Evolutionary conservation across 2,888 invertebrate species (phyloP), one percentile per base, ranked within the genome.

Genomic region (Epirrita christyi): DNA sequence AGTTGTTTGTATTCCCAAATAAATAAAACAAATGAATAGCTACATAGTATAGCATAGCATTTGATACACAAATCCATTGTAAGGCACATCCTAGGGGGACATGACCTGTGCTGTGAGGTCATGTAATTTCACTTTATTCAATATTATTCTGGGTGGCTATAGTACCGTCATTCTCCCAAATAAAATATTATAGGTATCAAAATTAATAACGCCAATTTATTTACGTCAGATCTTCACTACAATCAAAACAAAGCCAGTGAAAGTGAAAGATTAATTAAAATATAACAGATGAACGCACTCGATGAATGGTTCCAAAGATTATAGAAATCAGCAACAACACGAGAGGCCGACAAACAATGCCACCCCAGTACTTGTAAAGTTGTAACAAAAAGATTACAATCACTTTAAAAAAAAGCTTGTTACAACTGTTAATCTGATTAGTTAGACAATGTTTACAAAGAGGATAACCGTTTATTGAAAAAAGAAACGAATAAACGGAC

Each of bases 211-310:
- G 50, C 41, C 59, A 57, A 63, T 63, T 55, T 43, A 53, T 61
- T 41, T 51, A 11, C 40, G 59, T 58, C 46, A 57, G 46, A 45
- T 56, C 54, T 61, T 38, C 32, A 7, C 56, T 46, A 43, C 52
- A 53, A 54, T 57, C 57, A 50, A 63, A 64, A 79, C 70, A 76
- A 76, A 70, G 59, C 53, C 27, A 71, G 78, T 71, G 81, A 87
- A 85, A 86, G 83, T 76, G 61, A 73, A 73, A 76, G 68, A 80
- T 78, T 79, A 79, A 86, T 88, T 82, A 77, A 77, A 81, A 78
- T 72, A 73, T 78, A 70, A 78, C 72, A 76, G 84, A 82, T 82
- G 80, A 85, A 80, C 67, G 74, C 68, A 63, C 52, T 65, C 61
- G 73, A 81, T 85, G 75, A 80, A 74, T 66, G 44, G 63, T 49